Conservation (phyloP, 23 tunicate genomes). For the Styela plicata region DNA sequence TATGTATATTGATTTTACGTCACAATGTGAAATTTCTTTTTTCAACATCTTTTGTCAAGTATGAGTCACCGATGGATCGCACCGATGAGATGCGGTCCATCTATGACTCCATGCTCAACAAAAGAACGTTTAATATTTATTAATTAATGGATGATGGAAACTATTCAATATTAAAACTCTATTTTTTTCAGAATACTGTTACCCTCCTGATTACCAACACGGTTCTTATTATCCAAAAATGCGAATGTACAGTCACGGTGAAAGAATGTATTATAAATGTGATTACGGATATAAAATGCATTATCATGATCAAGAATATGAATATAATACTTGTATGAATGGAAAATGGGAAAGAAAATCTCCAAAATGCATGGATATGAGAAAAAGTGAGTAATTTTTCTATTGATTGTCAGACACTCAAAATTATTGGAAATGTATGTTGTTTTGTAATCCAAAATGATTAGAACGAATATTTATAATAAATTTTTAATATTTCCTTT, state of each 20-base stretch:
- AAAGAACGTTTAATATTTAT: no score
- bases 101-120: not conserved
- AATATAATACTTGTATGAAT: slow-evolving; percentile 14
- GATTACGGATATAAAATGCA: not conserved
- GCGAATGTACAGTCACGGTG: not conserved
- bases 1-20: not conserved
- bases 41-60: not conserved
- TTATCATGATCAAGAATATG: not conserved
- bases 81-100: no score
- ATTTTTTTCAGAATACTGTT: not conserved
- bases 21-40: not conserved
- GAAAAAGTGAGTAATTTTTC: not conserved
- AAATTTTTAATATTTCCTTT: not conserved
- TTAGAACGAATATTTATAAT: not conserved
- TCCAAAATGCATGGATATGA: slow-evolving; percentile 26
- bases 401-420: no score
- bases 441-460: not conserved
- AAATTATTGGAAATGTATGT: not conserved
- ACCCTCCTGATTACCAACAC: not conserved
- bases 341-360: slow-evolving; percentile 16
- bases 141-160: no score
- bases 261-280: not conserved
- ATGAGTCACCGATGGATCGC: no score
- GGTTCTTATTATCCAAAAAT: not conserved
- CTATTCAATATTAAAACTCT: not conserved